These are phyloP conservation scores for Lymantria dispar DNA, from an alignment of 2,888 invertebrate species.

Conservation along the genomic window DNA sequence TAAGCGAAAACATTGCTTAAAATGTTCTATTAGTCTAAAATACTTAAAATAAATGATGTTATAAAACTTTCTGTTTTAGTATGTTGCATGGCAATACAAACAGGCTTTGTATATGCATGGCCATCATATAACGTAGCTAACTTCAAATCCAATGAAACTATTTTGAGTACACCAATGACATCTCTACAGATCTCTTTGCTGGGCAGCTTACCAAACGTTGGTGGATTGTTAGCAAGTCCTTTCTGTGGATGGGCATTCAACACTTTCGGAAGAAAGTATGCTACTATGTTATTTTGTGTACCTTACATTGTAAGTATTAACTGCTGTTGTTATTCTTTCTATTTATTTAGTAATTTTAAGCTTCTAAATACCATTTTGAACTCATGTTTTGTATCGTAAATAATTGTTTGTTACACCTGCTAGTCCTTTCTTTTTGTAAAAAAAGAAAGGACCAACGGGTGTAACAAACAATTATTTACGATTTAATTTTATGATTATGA, in stretches of 20 bases:
- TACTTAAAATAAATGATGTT: too few species aligned
- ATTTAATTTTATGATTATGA: too few species aligned
- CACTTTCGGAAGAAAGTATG: slow-evolving; percentile 62
- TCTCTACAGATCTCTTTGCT: slow-evolving; percentile 56
- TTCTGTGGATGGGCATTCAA: slow-evolving; percentile 59
- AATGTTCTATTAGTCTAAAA: too few species aligned
- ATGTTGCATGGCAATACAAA: slow-evolving; percentile 54
- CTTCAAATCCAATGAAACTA: slow-evolving; percentile 61
- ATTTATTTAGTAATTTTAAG: too few species aligned
- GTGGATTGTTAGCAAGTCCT: slow-evolving; percentile 57
- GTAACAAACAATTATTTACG: too few species aligned
- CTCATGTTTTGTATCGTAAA: too few species aligned
- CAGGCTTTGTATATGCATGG: slow-evolving; percentile 67
- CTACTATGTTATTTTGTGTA: slow-evolving; percentile 63
- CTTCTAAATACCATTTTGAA: too few species aligned
- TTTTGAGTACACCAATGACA: slow-evolving; percentile 57
- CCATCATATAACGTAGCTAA: slow-evolving; percentile 62
- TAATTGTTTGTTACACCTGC: too few species aligned
- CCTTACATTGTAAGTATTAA: slow-evolving; percentile 59
- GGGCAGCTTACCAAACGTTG: slow-evolving; percentile 63
- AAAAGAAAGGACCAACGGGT: too few species aligned
- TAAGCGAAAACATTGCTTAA: too few species aligned
- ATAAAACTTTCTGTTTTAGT: slow-evolving; percentile 44
- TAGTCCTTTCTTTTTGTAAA: too few species aligned
- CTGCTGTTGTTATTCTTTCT: too few species aligned